Base-by-base conservation (phyloP, 1,140 invertebrate species). In the Trachymyrmex cornetzi region DNA sequence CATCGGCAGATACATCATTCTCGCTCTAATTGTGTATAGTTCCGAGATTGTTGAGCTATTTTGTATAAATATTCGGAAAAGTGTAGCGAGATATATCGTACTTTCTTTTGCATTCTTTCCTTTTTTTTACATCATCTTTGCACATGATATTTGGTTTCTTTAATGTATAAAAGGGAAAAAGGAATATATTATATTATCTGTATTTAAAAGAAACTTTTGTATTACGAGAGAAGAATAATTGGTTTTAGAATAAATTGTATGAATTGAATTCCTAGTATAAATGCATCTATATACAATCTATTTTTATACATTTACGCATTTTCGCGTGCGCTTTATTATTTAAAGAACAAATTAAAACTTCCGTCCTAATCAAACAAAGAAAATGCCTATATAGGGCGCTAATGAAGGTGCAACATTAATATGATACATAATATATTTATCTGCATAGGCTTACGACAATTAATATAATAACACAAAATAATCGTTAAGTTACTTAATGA, bases 351-450 rank as follows among this genome's bases (percentile, higher is more conserved):
- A 75, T 44, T 2, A 59, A 38, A 75, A 19, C 7, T 1, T 77
- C 3, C 22, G n/a, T 38, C 38, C 38, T 44, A 44, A 30, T 22
- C 7, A 3, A 44, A 61, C 22, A 57, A 61, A 44, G 16, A 38
- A 34, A 55, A 14, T 72, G n/a, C 19, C 55, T 11, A 74, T 3
- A 22, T 7, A 34, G 30, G 38, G 66, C 30, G 19, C 59, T 22
- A 82, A 72, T 84, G 14, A 84, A 74, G 7, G n/a, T 55, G 24
- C 48, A 16, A 30, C 50, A 16, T 84, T 88, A 89, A 88, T 93
- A 92, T 93, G 90, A 94, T 94, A 94, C 92, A 93, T 94, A 93
- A 94, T 94, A 93, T 94, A 94, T 94, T 93, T 94, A 94, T 94
- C 90, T 93, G 89, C 92, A 95, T 94, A 94, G 92, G 92, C 92